phyloP scores from a whole-genome alignment of 2,113 vertebrate species.

The Ceuthmochares aereus region DNA sequence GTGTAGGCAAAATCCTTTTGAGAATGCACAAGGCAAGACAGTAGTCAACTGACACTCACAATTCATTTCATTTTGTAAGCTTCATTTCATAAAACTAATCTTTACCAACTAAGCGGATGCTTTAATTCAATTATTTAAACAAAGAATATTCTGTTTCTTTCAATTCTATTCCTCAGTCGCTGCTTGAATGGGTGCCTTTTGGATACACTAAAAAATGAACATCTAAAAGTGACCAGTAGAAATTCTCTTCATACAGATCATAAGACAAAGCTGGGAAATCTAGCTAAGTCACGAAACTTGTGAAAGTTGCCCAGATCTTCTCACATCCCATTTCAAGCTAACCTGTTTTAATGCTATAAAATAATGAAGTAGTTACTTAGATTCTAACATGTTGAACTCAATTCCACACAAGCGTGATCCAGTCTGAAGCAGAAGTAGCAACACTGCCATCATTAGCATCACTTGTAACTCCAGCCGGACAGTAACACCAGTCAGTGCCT shows the following conservation, averaged over 20 bases:
- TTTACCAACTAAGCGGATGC: not conserved
- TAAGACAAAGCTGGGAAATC: not conserved
- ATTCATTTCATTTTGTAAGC: not conserved
- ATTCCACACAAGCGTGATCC: not conserved
- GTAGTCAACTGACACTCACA: not conserved
- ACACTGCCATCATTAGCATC: not conserved
- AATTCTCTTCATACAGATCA: not conserved
- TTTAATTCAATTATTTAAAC: constrained; percentile 5
- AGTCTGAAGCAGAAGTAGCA: not conserved
- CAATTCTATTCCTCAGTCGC: not conserved
- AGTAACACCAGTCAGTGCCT: not conserved
- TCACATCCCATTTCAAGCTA: not conserved
- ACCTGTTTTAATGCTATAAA: not conserved
- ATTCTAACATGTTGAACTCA: not conserved
- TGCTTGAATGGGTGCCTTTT: not conserved
- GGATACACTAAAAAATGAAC: not conserved
- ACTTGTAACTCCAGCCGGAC: not conserved
- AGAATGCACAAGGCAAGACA: not conserved
- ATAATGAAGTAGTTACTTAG: not conserved
- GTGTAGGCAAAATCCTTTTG: not conserved
- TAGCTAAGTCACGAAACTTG: not conserved
- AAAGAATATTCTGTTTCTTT: not conserved
- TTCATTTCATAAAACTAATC: not conserved
- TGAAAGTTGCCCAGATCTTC: not conserved
- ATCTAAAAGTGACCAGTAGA: not conserved